These are phyloP conservation scores for Pavo muticus DNA, from an alignment of 2,113 vertebrate species.

Conservation along the genomic window DNA sequence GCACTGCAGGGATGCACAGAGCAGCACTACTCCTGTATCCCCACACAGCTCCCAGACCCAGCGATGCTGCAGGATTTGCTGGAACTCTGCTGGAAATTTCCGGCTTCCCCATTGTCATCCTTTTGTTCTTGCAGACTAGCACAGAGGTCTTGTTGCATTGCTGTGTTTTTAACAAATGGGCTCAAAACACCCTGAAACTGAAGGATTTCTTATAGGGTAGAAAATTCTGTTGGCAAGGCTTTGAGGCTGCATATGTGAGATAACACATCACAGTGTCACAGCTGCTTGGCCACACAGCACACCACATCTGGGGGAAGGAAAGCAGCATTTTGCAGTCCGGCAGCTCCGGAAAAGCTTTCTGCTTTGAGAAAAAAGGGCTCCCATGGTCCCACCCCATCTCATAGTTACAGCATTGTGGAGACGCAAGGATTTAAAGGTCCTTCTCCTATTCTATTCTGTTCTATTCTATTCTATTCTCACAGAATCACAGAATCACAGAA, in stretches of 20 bases:
- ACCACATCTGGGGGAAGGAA: neutral
- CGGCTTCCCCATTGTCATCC: neutral
- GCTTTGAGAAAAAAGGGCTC: neutral
- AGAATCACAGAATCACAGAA: too few species aligned
- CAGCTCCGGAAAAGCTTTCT: neutral
- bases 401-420: neutral
- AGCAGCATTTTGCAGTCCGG: neutral
- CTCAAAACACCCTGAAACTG: neutral
- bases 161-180: neutral
- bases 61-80: neutral
- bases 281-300: neutral
- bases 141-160: neutral
- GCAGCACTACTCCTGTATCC: neutral
- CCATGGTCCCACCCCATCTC: neutral
- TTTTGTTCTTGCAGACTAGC: neutral
- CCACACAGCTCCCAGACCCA: neutral
- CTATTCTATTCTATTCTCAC: too few species aligned
- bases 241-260: neutral
- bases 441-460: neutral
- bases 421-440: neutral
- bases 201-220: neutral
- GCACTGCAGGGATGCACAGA: neutral
- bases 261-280: neutral
- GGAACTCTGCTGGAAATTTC: neutral
- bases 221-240: neutral